A percentile compares a stretch with the other conserved stretches of the same genome.
Evolutionary conservation across 2,113 vertebrate species (phyloP).

Genomic region (Microtus oregoni): DNA sequence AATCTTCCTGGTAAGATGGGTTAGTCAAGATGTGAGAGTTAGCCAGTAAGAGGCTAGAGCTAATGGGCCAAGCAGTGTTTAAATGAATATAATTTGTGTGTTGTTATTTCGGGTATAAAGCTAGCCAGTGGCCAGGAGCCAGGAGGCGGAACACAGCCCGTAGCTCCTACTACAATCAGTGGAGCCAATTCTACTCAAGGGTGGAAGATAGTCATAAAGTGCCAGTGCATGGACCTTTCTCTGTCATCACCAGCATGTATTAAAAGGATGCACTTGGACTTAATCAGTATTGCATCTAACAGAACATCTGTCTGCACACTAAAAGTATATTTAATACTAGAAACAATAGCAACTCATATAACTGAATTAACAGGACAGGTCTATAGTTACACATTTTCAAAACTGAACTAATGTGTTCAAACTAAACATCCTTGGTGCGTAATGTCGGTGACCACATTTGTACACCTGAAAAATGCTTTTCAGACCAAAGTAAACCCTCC

Average conservation of each 20-base stretch:
- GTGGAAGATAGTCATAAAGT: background rate
- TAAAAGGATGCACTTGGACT: background rate
- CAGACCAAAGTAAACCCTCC: background rate
- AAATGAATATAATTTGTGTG: too few relatives aligned
- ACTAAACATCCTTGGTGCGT: background rate
- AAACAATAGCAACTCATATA: constrained; percentile 13
- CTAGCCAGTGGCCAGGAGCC: too few relatives aligned
- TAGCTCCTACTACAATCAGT: background rate
- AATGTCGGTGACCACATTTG: background rate
- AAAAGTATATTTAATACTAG: background rate
- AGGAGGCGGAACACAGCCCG: too few relatives aligned
- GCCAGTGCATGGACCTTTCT: background rate
- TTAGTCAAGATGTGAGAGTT: too few relatives aligned
- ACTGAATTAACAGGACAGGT: background rate
- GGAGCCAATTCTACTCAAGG: background rate
- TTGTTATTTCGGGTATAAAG: too few relatives aligned
- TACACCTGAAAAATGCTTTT: constrained; percentile 23
- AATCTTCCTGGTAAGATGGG: too few relatives aligned
- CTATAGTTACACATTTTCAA: constrained; percentile 6
- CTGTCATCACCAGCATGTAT: background rate
- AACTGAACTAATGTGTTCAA: constrained; percentile 17
- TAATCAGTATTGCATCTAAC: background rate
- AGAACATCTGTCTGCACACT: background rate
- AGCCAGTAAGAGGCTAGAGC: too few relatives aligned
- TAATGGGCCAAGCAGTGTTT: too few relatives aligned